Conservation (phyloP, 2,113 vertebrate species). For the Mastomys natalensis region DNA sequence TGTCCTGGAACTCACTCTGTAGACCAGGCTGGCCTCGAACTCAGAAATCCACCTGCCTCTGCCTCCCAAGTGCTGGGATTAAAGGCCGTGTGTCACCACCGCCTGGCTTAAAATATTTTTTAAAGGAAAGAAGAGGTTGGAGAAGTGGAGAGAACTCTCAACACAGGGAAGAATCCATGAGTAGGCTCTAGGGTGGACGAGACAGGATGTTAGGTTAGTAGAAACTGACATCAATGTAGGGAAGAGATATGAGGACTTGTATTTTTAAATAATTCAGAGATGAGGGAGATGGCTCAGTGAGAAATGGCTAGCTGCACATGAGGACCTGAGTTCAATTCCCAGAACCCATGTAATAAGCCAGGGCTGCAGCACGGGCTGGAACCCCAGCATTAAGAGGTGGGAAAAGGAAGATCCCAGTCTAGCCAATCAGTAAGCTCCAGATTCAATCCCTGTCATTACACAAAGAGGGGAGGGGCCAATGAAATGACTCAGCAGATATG, state of each 20-base stretch:
- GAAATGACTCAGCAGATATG: background rate
- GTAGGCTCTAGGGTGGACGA: background rate
- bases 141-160: no score
- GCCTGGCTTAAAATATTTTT: background rate
- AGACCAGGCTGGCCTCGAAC: no score
- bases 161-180: background rate
- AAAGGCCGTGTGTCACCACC: no score
- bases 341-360: background rate
- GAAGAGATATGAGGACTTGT: background rate
- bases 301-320: background rate
- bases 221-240: background rate
- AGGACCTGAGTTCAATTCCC: background rate
- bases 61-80: no score
- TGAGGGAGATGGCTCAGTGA: background rate
- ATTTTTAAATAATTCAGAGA: background rate
- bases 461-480: background rate
- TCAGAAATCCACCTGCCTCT: no score
- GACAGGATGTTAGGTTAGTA: background rate
- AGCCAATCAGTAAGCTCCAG: background rate
- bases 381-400: background rate
- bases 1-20: no score
- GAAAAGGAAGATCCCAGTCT: background rate
- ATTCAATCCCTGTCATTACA: background rate
- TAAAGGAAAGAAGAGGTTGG: background rate
- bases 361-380: background rate